Base-by-base conservation (phyloP, 2,113 vertebrate genomes). In the mouse (Mus musculus) region DNA sequence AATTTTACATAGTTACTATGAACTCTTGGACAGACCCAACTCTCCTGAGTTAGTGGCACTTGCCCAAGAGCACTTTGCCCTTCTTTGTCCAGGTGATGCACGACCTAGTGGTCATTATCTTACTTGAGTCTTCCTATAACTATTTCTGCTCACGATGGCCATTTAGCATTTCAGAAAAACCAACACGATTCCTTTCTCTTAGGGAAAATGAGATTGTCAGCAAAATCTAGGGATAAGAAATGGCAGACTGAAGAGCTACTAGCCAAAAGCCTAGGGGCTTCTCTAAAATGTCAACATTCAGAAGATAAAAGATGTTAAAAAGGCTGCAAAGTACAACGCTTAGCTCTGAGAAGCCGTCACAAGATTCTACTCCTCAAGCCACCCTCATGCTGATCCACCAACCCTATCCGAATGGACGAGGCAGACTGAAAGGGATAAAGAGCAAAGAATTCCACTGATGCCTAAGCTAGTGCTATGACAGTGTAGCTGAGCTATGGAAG, bases 221-320 rank as follows among this genome's bases (percentile, higher is more conserved):
- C 80, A 93, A 96, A 39, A 77, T 73, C n/a, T 61, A 20, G 7
- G 16, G 14, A n/a, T 73, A 90, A 90, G 81, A 93, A 36, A 87
- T 89, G 75, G 59, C 30, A 84, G n/a, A 20, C 77, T 77, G 54
- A 95, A 26, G 36, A 77, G 9, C 78, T 72, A 93, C 75, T 11
- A 93, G 28, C 36, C 94, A 63, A 93, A 97, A 98, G 59, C 22
- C 8, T 52, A 80, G 71, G n/a, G 76, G 88, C 36, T 80, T 96
- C 75, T 73, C 56, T 97, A 93, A 93, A 96, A 91, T 90, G 49
- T 71, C 76, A 95, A 65, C 59, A 72, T 11, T 84, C 65, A 93
- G 42, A 91, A 94, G 56, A 96, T 39, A 93, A 59, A 54, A 91
- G 61, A 80, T 54, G 75, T 91, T 92, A 93, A 96, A 94, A 24